Evolutionary conservation across 2,888 invertebrate genomes (phyloP).

Genomic region (Stegana nigrithorax): DNA sequence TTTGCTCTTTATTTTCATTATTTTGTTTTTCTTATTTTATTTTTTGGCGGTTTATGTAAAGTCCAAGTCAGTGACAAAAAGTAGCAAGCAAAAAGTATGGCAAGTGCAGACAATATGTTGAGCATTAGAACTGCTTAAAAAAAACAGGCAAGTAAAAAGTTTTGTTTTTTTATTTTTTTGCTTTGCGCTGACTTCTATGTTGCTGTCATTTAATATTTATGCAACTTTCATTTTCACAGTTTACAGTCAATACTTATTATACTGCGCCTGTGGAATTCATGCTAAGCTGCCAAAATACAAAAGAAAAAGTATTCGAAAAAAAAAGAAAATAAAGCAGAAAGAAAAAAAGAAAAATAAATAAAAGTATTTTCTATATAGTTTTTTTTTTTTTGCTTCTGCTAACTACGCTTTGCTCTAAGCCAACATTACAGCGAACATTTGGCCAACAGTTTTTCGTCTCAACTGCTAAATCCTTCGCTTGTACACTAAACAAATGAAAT

Average conservation of each 20-base stretch:
- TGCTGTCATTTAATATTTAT: conserved; percentile 3
- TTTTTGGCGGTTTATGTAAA: neutral
- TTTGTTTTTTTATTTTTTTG: neutral
- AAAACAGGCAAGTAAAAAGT: neutral
- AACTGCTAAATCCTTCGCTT: no score
- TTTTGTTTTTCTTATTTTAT: neutral
- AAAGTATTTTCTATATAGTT: neutral
- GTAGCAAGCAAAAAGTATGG: neutral
- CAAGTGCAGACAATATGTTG: neutral
- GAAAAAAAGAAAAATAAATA: neutral
- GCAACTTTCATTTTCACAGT: neutral
- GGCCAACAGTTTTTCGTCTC: no score
- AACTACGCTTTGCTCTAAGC: no score
- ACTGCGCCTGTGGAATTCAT: neutral
- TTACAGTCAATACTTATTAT: neutral
- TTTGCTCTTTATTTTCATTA: neutral
- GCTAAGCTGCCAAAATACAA: neutral
- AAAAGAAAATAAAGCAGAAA: neutral
- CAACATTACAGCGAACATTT: no score
- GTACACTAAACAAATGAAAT: conserved; percentile 29
- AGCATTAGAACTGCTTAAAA: neutral
- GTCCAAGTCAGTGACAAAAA: neutral
- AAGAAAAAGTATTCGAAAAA: neutral
- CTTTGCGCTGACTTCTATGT: neutral
- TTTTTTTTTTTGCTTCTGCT: neutral